These are phyloP conservation scores for Anthopleura xanthogrammica DNA, from an alignment of 92 coral and sea anemone genomes.

Conservation along the genomic window DNA sequence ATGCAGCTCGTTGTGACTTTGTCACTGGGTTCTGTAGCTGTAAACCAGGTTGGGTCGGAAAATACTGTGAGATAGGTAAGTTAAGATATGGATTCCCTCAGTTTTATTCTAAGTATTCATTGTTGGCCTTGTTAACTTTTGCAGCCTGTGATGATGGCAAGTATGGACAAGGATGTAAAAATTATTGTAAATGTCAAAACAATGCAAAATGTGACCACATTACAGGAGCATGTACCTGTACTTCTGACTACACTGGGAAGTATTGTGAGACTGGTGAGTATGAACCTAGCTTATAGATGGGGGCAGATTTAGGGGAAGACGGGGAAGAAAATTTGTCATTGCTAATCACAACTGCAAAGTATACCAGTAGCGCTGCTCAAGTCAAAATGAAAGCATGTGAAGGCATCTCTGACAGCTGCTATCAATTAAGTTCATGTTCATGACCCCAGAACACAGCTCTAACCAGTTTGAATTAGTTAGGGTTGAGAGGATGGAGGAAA, in stretches of 20 bases:
- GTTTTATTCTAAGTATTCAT: too few relatives aligned
- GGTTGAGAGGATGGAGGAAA: too few relatives aligned
- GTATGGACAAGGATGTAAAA: conserved; percentile 18
- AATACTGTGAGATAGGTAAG: background rate
- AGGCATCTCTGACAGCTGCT: too few relatives aligned
- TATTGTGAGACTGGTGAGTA: conserved; percentile 35
- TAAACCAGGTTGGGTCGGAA: conserved; percentile 21
- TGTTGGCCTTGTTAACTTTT: background rate
- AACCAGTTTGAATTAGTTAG: too few relatives aligned
- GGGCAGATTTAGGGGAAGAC: too few relatives aligned
- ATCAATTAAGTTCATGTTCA: too few relatives aligned
- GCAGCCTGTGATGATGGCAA: conserved; percentile 38
- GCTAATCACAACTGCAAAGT: too few relatives aligned
- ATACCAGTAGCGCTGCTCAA: too few relatives aligned
- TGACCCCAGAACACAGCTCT: too few relatives aligned
- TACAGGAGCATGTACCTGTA: conserved; percentile 47
- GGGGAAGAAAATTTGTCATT: too few relatives aligned
- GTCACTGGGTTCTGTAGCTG: conserved; percentile 16
- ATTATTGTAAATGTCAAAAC: conserved; percentile 37
- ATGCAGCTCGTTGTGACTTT: conserved; percentile 11
- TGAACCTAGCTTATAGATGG: background rate
- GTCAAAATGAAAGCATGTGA: too few relatives aligned
- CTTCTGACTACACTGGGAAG: conserved; percentile 27
- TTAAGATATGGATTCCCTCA: background rate
- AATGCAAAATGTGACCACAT: conserved; percentile 53